Evolutionary conservation across 2,888 invertebrate species (phyloP).

Genomic region (Tipula confusa): DNA sequence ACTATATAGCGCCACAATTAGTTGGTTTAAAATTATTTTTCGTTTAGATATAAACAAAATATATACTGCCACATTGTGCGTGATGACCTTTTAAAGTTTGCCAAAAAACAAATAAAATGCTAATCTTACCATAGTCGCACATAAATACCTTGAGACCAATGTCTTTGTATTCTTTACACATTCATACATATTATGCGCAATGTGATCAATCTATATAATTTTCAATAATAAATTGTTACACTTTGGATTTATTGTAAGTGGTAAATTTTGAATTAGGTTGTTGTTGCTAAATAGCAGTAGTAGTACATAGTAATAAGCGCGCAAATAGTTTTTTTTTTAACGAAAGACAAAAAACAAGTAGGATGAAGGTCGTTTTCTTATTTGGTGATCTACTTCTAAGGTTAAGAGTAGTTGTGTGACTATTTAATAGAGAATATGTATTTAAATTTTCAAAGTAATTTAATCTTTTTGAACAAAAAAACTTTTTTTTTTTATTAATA

Average conservation of each 20-base stretch:
- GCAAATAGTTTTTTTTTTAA: not conserved
- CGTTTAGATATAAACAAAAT: not conserved
- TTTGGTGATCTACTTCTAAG: not conserved
- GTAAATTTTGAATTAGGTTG: not conserved
- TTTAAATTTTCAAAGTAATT: slow-evolving; percentile 16
- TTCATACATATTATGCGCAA: not conserved
- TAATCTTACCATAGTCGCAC: not conserved
- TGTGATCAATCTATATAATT: not conserved
- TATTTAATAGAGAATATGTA: not conserved
- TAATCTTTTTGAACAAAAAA: not conserved
- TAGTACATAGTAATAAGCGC: not conserved
- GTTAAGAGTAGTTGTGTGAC: not conserved
- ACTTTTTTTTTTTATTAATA: not conserved
- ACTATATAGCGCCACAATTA: not conserved
- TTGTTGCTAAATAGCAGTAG: not conserved
- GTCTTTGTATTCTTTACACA: not conserved
- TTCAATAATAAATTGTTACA: not conserved
- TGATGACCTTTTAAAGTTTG: not conserved
- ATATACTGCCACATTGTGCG: not conserved
- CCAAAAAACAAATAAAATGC: not conserved
- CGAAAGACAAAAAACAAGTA: not conserved
- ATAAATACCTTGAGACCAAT: not conserved
- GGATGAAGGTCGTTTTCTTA: not conserved
- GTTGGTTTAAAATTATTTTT: not conserved
- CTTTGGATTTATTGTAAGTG: not conserved